These are phyloP conservation scores for Lates japonicus DNA, from an alignment of 2,797 vertebrate species.

Conservation along the genomic window DNA sequence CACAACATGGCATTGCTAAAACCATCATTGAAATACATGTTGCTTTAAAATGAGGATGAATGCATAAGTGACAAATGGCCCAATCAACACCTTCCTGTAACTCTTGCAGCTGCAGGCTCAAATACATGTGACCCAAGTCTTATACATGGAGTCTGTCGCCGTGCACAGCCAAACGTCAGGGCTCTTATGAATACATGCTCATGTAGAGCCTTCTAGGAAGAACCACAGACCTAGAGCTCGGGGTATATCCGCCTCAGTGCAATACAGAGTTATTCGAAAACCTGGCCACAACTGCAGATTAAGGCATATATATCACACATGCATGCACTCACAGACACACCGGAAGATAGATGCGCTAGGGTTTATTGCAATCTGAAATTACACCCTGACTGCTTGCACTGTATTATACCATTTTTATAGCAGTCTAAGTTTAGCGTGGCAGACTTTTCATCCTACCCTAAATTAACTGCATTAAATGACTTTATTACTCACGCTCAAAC, in stretches of 20 bases:
- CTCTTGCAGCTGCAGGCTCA: constrained; percentile 30
- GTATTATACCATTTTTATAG: background rate
- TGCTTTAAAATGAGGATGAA: constrained; percentile 9
- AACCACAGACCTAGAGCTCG: constrained; percentile 81
- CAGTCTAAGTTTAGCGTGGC: background rate
- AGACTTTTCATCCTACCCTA: background rate
- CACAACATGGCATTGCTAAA: background rate
- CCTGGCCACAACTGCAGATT: constrained; percentile 75
- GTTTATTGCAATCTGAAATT: constrained; percentile 35
- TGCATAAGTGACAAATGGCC: constrained; percentile 17
- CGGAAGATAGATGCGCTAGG: constrained; percentile 30
- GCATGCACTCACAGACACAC: constrained; percentile 25
- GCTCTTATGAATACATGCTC: constrained; percentile 30
- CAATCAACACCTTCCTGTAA: constrained; percentile 18
- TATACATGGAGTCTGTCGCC: constrained; percentile 44
- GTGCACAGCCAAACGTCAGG: constrained; percentile 49
- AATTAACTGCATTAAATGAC: background rate
- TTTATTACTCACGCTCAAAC: background rate
- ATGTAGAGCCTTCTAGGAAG: constrained; percentile 85
- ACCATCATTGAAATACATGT: background rate
- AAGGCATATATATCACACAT: constrained; percentile 43
- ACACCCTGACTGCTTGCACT: constrained; percentile 3
- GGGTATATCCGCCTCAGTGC: constrained; percentile 76
- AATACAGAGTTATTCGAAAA: constrained; percentile 77
- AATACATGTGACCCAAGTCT: constrained; percentile 35